A percentile compares a stretch with the other conserved stretches of the same genome.
Conservation (phyloP, 2,113 vertebrate genomes). For the Gallinago jamesoni region DNA sequence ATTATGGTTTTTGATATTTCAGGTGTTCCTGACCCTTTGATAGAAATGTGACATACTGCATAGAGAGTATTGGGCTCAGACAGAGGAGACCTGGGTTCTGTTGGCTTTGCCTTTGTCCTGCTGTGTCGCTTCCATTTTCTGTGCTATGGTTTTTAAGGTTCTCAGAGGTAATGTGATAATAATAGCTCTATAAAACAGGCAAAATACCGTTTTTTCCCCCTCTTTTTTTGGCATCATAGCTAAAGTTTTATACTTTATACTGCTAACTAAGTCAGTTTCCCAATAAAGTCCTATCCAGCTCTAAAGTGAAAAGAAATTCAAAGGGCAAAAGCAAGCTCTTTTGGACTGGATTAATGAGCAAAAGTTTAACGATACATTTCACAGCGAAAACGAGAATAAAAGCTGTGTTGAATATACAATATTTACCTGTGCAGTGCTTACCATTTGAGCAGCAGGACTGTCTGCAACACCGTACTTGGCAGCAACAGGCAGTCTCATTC, state of each 20-base stretch:
- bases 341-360: not conserved
- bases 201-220: not conserved
- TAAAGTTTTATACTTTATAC: not conserved
- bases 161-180: not conserved
- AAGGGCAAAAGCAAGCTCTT: not conserved
- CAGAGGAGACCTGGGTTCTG: not conserved
- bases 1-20: not conserved
- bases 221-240: not conserved
- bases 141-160: not conserved
- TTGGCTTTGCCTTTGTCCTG: not conserved
- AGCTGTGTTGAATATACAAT: not conserved
- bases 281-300: not conserved
- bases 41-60: not conserved
- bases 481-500: not conserved
- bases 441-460: not conserved
- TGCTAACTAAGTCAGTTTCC: not conserved
- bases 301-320: not conserved
- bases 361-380: not conserved
- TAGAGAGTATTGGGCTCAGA: not conserved
- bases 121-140: not conserved
- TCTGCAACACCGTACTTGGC: not conserved
- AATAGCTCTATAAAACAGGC: not conserved
- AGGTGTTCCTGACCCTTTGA: not conserved
- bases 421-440: not conserved
- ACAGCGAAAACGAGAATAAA: not conserved